Evolutionary conservation across 2,113 vertebrate genomes (phyloP), one percentile per base, ranked within the genome.

Genomic region (Blennius ocellaris): DNA sequence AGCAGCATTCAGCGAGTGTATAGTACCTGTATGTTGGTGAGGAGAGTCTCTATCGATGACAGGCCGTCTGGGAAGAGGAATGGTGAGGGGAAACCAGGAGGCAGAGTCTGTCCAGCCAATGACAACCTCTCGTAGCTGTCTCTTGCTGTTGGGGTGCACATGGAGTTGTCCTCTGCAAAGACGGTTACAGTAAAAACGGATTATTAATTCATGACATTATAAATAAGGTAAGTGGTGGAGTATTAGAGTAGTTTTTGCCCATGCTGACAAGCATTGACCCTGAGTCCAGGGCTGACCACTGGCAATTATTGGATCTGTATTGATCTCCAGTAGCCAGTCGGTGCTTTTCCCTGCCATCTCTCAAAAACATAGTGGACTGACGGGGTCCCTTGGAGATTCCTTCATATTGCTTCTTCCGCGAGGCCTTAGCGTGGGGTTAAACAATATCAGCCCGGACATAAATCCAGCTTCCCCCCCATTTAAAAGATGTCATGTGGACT

Each of bases 41-140:
- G 96, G 69, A 99, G 97, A 52, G 97, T 99, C 94, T 99, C 97
- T 96, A 99, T 99, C 86, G 98, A 99, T 76, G 98, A 99, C 88
- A 99, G 61, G 80, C 97, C 97, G 72, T 99, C 98, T 71, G 98
- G 97, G 90, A 99, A 99, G 82, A 99, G 96, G 76, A 99, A 99
- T 82, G 97, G 97, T 88, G 98, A 97, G 30, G 97, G 97, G 84
- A 99, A 99, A 70, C 97, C 98, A 0, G 97, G 97, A 83, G 96
- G 98, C 68, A 99, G 94, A 62, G 93, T 95, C 84, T 98, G 98
- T 87, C 97, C 95, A 72, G 96, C 94, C 91, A 99, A 84, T 84
- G 98, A 96, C 94, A 99, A 94, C 94, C 97, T 95, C 94, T 99
- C 98, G 84, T 98, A 97, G 93, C 95, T 96, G 90, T 99, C 98